Percentiles rank a stretch among this genome's conserved stretches.
phyloP scores from a whole-genome alignment of 2,797 vertebrate species.

The Halcyon badia region DNA sequence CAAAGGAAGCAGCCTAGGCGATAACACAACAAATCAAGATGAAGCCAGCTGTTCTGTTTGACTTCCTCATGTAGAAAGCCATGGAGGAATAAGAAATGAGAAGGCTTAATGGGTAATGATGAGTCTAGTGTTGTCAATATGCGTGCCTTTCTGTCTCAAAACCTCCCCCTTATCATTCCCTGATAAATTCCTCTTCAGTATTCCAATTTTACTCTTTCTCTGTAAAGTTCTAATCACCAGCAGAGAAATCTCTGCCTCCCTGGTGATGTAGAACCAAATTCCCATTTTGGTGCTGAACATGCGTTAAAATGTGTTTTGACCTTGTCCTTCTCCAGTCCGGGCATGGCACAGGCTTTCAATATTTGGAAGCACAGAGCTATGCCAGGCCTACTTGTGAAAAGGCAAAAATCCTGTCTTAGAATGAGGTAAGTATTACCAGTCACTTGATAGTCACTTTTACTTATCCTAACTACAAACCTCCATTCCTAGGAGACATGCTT shows the following conservation, averaged over 20 bases:
- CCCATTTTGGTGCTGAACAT: neutral
- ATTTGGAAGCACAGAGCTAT: neutral
- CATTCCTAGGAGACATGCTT: neutral
- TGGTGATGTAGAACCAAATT: neutral
- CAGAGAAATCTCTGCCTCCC: neutral
- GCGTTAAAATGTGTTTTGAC: neutral
- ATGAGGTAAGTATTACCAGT: neutral
- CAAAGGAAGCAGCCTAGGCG: neutral
- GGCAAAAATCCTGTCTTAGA: neutral
- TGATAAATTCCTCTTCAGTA: neutral
- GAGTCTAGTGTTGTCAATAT: rapidly evolving
- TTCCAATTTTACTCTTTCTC: neutral
- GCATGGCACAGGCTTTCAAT: neutral
- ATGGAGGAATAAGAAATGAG: neutral
- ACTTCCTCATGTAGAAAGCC: neutral
- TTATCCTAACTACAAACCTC: neutral
- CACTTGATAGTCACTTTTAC: neutral
- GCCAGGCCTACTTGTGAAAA: neutral
- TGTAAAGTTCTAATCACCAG: neutral
- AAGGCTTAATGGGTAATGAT: neutral
- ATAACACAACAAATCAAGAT: neutral
- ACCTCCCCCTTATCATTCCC: neutral
- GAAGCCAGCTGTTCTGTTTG: neutral
- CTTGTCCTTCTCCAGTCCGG: neutral
- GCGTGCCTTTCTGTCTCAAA: neutral